A percentile compares a stretch with the other conserved stretches of the same genome.
Evolutionary conservation across 2,113 vertebrate genomes (phyloP).

Genomic region (Zonotrichia leucophrys): DNA sequence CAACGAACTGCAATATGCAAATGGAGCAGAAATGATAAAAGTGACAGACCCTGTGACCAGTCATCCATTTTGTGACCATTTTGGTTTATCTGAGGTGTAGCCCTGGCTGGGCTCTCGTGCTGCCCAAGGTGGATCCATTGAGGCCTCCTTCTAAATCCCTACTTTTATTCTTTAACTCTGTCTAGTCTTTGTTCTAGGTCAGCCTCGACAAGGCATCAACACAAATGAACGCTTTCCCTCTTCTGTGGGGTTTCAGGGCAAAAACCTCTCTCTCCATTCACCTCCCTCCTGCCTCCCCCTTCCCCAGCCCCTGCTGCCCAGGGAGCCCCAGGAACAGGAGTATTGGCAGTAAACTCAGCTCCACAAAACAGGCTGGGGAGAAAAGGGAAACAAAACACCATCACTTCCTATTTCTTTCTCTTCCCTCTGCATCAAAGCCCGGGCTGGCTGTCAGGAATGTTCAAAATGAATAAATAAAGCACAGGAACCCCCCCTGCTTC

Average conservation of each 20-base stretch:
- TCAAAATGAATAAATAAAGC: conserved; percentile 27
- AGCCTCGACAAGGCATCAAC: neutral
- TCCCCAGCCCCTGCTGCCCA: neutral
- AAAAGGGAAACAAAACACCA: conserved; percentile 3
- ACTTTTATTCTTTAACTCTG: neutral
- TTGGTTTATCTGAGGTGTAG: neutral
- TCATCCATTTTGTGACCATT: neutral
- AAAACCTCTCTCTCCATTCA: conserved; percentile 19
- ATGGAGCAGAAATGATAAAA: neutral
- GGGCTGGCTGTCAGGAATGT: conserved; percentile 32
- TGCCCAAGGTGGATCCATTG: neutral
- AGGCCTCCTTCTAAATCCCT: neutral
- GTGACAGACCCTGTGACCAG: neutral
- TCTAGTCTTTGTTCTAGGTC: neutral
- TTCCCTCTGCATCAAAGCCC: conserved; percentile 19
- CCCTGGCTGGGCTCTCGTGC: neutral
- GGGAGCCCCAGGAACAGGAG: neutral
- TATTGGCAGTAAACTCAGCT: conserved; percentile 23
- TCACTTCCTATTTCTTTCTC: conserved; percentile 37
- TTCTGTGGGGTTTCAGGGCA: neutral
- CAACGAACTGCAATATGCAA: neutral
- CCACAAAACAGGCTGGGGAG: conserved; percentile 25
- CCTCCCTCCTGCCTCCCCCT: neutral
- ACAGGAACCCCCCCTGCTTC: neutral
- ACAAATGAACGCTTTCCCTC: neutral